A percentile compares a stretch with the other conserved stretches of the same genome.
phyloP scores from a whole-genome alignment of 2,888 invertebrate genomes.

The Camptogramma bilineatum region DNA sequence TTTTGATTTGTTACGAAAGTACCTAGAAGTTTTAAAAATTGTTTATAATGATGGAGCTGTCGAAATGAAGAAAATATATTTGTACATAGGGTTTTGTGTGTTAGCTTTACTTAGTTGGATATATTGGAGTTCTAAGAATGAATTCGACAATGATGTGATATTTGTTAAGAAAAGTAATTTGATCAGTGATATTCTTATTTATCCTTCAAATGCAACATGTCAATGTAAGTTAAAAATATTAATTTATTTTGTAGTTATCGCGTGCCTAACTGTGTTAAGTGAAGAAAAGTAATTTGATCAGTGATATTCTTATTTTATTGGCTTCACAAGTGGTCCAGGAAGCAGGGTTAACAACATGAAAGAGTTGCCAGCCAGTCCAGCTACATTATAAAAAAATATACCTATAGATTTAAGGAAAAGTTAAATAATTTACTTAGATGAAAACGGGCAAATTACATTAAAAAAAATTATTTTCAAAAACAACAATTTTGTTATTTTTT shows the following conservation, averaged over 20 bases:
- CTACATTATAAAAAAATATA: too few species aligned
- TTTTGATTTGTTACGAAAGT: not conserved
- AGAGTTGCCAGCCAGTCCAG: too few species aligned
- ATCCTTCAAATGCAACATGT: constrained; percentile 56
- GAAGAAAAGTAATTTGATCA: too few species aligned
- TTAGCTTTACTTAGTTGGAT: constrained; percentile 61
- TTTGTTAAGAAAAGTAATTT: constrained; percentile 52
- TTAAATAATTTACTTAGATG: too few species aligned
- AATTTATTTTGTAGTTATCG: not conserved
- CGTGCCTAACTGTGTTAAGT: not conserved
- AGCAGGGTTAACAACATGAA: too few species aligned
- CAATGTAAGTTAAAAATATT: constrained; percentile 51
- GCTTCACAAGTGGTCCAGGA: too few species aligned
- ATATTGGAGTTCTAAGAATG: constrained; percentile 61
- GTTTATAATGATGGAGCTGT: constrained; percentile 3
- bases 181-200: constrained; percentile 50
- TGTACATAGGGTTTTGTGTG: constrained; percentile 41
- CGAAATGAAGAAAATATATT: constrained; percentile 38
- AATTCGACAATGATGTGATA: constrained; percentile 55
- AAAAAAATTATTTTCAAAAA: too few species aligned
- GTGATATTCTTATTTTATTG: too few species aligned
- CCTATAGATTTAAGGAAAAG: too few species aligned
- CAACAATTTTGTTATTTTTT: too few species aligned
- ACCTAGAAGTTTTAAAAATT: not conserved
- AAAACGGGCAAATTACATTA: too few species aligned